Evolutionary conservation across 2,113 vertebrate species (phyloP).

Genomic region (Melospiza melodia): DNA sequence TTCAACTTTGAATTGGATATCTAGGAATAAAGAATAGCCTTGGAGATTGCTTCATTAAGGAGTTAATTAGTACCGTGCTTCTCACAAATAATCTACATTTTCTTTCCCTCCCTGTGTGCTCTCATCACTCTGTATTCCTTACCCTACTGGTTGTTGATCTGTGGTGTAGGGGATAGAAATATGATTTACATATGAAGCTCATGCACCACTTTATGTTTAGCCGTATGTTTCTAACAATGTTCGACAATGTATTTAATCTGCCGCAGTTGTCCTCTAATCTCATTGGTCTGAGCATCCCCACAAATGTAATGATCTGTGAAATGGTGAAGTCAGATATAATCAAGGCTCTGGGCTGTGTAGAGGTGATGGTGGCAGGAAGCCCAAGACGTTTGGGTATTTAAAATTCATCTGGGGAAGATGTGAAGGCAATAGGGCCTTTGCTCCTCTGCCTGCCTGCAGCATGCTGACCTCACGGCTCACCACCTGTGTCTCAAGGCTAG

Average conservation of each 20-base stretch:
- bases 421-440: not conserved
- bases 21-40: not conserved
- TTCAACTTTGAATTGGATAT: not conserved
- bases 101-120: not conserved
- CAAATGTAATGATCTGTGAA: not conserved
- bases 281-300: not conserved
- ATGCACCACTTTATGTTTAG: not conserved
- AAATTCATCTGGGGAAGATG: not conserved
- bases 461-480: not conserved
- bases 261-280: not conserved
- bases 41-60: not conserved
- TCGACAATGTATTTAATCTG: not conserved
- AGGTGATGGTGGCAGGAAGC: not conserved
- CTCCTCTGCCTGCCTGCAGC: fast-evolving
- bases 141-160: not conserved
- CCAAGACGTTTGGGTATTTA: not conserved
- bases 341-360: not conserved
- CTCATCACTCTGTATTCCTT: not conserved
- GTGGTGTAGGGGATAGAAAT: not conserved
- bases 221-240: not conserved
- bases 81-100: not conserved
- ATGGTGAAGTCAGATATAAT: fast-evolving
- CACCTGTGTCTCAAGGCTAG: fast-evolving
- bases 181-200: not conserved
- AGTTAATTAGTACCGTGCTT: not conserved